Percentiles rank a stretch among this genome's conserved stretches.
These are phyloP conservation scores for Ceratothoa steindachneri DNA, from an alignment of 2,888 invertebrate genomes.

Conservation along the genomic window DNA sequence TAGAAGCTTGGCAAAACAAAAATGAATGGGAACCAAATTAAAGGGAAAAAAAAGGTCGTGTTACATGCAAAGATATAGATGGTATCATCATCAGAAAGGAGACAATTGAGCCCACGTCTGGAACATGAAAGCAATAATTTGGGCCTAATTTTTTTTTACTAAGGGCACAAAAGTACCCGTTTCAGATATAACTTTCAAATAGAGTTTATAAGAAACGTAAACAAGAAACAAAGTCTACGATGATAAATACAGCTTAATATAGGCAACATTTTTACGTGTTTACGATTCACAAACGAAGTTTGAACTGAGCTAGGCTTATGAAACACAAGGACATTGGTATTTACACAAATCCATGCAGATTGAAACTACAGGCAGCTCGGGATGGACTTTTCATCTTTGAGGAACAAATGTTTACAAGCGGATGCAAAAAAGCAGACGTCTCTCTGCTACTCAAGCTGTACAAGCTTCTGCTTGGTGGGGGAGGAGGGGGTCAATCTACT, in stretches of 20 bases:
- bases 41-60: not conserved
- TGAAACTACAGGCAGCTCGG: not conserved
- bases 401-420: not conserved
- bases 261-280: not conserved
- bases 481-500: slow-evolving; percentile 18
- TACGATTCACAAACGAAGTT: not conserved
- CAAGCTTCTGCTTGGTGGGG: not conserved
- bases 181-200: not conserved
- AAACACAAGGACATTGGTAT: not conserved
- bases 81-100: not conserved
- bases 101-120: not conserved
- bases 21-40: too few relatives aligned
- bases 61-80: not conserved
- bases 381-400: not conserved
- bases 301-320: not conserved
- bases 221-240: too few relatives aligned
- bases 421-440: not conserved
- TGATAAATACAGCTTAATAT: not conserved
- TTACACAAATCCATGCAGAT: not conserved
- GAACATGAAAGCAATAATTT: not conserved
- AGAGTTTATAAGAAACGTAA: too few relatives aligned
- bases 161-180: not conserved
- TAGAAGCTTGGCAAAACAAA: not conserved
- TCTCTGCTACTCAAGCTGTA: not conserved
- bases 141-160: not conserved